Conservation (phyloP, 92 coral and sea anemone species). For the Palythoa heliodiscus region DNA sequence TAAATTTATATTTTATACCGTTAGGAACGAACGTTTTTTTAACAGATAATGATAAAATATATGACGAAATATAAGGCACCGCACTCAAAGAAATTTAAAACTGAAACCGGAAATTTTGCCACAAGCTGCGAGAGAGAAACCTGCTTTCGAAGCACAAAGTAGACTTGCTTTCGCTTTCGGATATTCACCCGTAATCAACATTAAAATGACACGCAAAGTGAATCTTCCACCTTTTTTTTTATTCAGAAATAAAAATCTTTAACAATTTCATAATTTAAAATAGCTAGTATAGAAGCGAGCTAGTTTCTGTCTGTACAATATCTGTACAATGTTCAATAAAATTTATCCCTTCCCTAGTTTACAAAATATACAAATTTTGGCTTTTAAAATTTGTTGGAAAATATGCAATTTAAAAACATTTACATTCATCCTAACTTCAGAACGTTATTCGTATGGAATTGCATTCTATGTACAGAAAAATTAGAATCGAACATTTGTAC, state of each 20-base stretch:
- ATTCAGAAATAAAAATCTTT: slow-evolving; percentile 32
- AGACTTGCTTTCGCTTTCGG: slow-evolving; percentile 6
- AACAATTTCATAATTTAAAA: slow-evolving; percentile 40
- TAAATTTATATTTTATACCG: neutral
- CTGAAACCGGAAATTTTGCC: neutral
- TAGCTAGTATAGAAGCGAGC: slow-evolving; percentile 30
- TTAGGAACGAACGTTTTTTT: neutral
- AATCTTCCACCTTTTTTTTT: slow-evolving; percentile 25
- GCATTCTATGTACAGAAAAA: slow-evolving; percentile 28
- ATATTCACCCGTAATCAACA: neutral
- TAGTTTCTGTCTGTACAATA: slow-evolving; percentile 32
- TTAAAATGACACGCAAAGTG: slow-evolving; percentile 4
- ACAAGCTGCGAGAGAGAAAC: neutral
- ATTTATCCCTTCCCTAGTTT: slow-evolving; percentile 17
- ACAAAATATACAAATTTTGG: slow-evolving; percentile 42
- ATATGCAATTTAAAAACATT: slow-evolving; percentile 29
- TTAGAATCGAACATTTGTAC: slow-evolving; percentile 35
- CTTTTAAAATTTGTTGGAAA: slow-evolving; percentile 8
- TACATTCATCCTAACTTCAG: neutral
- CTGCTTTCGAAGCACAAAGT: neutral
- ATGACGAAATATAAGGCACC: too few relatives aligned
- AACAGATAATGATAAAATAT: too few relatives aligned
- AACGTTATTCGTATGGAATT: slow-evolving; percentile 19
- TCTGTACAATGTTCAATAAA: slow-evolving; percentile 15
- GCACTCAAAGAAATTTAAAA: too few relatives aligned